Evolutionary conservation across 2,113 vertebrate species (phyloP).

Genomic region (Phainopepla nitens): DNA sequence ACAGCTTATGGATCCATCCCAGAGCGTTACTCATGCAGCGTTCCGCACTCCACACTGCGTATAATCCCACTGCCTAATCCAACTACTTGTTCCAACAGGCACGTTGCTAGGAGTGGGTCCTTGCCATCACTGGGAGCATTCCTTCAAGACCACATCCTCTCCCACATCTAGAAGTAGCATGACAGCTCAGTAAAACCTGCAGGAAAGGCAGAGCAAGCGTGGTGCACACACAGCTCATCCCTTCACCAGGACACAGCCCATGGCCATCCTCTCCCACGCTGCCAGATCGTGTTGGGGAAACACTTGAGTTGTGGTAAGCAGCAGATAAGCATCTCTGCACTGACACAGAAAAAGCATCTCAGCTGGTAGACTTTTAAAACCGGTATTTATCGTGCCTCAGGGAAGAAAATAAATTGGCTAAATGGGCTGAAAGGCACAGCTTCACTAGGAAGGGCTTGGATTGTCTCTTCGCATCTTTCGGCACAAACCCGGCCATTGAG

Average conservation of each 20-base stretch:
- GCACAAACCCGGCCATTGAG: conserved; percentile 23
- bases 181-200: background rate
- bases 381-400: background rate
- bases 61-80: conserved; percentile 41
- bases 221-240: background rate
- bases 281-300: background rate
- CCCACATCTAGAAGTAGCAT: background rate
- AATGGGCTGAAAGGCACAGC: conserved; percentile 2
- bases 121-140: background rate
- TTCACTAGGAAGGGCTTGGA: background rate
- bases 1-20: conserved; percentile 7
- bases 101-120: background rate
- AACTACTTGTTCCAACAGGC: background rate
- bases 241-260: background rate
- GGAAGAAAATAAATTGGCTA: background rate
- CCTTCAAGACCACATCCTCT: background rate
- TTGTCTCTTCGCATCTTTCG: background rate
- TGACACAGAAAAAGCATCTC: background rate
- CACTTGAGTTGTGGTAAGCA: conserved; percentile 5
- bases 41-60: background rate
- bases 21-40: background rate
- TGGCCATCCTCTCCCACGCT: background rate
- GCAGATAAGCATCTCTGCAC: conserved; percentile 5
- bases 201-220: background rate
- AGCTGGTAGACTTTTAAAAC: conserved; percentile 3